phyloP scores from a whole-genome alignment of 1,140 invertebrate genomes.

The Phortica variegata region DNA sequence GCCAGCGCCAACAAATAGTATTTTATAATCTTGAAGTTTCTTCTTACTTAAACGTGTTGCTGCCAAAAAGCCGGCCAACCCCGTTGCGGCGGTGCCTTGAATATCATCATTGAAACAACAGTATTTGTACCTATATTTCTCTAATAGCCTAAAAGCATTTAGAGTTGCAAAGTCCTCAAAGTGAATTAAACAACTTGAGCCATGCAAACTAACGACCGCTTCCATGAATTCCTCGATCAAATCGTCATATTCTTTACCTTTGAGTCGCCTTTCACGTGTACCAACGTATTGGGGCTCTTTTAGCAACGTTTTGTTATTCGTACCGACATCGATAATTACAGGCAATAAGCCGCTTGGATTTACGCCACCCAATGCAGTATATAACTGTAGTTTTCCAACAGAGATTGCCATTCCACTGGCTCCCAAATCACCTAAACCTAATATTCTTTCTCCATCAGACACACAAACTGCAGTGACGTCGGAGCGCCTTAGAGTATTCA shows the following conservation, averaged over 20 bases:
- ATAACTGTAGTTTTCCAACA: conserved; percentile 86
- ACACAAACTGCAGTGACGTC: conserved; percentile 91
- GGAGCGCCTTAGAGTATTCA: too few relatives aligned
- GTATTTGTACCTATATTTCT: conserved; percentile 80
- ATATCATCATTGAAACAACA: conserved; percentile 98
- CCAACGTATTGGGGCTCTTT: conserved; percentile 94
- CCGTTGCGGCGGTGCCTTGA: conserved; percentile 88
- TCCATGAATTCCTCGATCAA: conserved; percentile 80
- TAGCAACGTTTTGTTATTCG: conserved; percentile 80
- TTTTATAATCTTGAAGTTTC: conserved; percentile 75
- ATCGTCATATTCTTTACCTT: conserved; percentile 82
- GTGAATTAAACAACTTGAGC: conserved; percentile 80
- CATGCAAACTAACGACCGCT: conserved; percentile 74
- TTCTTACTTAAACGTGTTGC: conserved; percentile 77
- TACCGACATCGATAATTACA: conserved; percentile 89
- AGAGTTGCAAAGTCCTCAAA: conserved; percentile 95
- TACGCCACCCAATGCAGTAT: conserved; percentile 89
- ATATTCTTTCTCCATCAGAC: conserved; percentile 90
- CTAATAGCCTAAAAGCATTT: conserved; percentile 85
- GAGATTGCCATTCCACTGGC: conserved; percentile 94
- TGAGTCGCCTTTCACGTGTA: conserved; percentile 76
- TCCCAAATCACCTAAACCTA: conserved; percentile 92
- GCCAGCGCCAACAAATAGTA: conserved; percentile 92
- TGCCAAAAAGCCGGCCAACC: conserved; percentile 86
- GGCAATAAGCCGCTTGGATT: conserved; percentile 87